Percentiles rank a stretch among this genome's conserved stretches.
These are phyloP conservation scores for Scaptomyza reducta DNA, from an alignment of 2,888 invertebrate species.

Conservation along the genomic window DNA sequence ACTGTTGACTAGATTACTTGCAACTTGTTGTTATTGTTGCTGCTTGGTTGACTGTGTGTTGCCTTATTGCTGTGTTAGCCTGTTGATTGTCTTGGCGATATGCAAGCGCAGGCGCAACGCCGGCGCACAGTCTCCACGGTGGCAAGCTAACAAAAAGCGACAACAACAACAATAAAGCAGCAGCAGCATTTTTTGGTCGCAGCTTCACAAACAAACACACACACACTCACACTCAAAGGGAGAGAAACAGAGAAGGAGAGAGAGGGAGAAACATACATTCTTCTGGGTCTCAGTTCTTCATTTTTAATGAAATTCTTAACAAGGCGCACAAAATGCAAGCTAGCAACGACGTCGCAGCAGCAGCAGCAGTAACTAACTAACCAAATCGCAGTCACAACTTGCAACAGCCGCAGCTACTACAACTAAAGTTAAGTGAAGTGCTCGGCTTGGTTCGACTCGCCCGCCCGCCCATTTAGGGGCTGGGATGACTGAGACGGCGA, in stretches of 20 bases:
- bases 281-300: slow-evolving; percentile 81
- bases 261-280: slow-evolving; percentile 68
- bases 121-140: slow-evolving; percentile 79
- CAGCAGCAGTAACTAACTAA: slow-evolving; percentile 68
- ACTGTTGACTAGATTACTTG: slow-evolving; percentile 6
- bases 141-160: slow-evolving; percentile 78
- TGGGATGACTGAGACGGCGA: slow-evolving; percentile 45
- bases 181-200: slow-evolving; percentile 70
- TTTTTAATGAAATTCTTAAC: slow-evolving; percentile 83
- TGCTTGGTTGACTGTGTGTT: slow-evolving; percentile 34
- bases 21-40: slow-evolving; percentile 26
- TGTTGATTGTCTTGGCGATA: slow-evolving; percentile 78
- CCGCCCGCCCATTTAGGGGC: slow-evolving; percentile 78
- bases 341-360: slow-evolving; percentile 27
- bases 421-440: slow-evolving; percentile 67
- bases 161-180: slow-evolving; percentile 66
- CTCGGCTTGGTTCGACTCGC: slow-evolving; percentile 36
- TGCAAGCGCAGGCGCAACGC: slow-evolving; percentile 76
- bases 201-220: slow-evolving; percentile 33
- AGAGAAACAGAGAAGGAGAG: neutral
- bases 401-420: slow-evolving; percentile 13
- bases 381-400: slow-evolving; percentile 73
- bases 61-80: slow-evolving; percentile 55
- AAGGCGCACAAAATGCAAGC: slow-evolving; percentile 77
- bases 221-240: slow-evolving; percentile 10